Conservation (phyloP, 2,113 vertebrate species). For the Aegithalos caudatus region DNA sequence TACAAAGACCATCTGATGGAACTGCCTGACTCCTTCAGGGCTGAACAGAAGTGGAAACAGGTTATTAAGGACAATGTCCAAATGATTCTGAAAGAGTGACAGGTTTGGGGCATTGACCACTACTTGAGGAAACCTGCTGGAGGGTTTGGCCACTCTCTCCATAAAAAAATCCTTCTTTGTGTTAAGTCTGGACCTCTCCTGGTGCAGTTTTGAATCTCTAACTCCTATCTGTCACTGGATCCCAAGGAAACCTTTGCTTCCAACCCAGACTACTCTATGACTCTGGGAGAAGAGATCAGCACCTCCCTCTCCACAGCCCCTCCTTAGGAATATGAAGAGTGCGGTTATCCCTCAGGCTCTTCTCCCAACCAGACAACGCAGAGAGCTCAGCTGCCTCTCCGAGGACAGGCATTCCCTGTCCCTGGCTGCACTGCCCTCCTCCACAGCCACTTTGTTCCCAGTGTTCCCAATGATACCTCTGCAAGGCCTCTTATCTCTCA, state of each 20-base stretch:
- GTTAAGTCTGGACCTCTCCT: neutral
- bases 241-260: neutral
- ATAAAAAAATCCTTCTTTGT: neutral
- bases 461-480: neutral
- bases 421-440: rapidly evolving
- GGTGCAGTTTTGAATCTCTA: neutral
- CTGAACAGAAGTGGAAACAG: neutral
- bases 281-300: neutral
- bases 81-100: neutral
- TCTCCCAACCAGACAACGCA: neutral
- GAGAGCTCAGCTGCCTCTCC: neutral
- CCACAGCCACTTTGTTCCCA: neutral
- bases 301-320: neutral
- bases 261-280: neutral
- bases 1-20: neutral
- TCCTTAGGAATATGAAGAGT: neutral
- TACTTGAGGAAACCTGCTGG: neutral
- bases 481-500: neutral
- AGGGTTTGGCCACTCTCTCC: neutral
- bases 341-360: neutral
- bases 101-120: neutral
- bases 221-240: neutral
- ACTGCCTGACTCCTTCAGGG: neutral
- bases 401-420: neutral
- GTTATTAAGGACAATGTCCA: neutral